Evolutionary conservation across 2,888 invertebrate species (phyloP).

Genomic region (Pasiphila rectangulata): DNA sequence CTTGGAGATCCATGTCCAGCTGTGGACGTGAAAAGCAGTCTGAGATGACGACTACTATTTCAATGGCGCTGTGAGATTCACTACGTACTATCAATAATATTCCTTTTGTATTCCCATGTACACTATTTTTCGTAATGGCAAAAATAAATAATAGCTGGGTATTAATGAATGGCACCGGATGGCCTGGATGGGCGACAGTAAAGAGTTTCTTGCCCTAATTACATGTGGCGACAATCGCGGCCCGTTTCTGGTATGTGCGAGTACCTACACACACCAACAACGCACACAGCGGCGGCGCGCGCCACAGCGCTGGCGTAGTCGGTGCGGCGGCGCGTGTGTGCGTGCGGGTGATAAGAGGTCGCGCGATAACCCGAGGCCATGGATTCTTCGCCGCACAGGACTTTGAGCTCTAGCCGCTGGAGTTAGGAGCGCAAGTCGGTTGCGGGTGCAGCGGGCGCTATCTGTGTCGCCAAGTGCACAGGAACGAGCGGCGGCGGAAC

Average conservation of each 20-base stretch:
- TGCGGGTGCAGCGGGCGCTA: conserved; percentile 1
- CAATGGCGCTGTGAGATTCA: too few species aligned
- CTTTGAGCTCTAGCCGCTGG: neutral
- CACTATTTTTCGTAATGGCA: too few species aligned
- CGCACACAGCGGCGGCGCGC: neutral
- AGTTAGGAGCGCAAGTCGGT: neutral
- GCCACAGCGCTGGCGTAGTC: neutral
- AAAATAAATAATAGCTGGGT: too few species aligned
- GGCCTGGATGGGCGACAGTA: conserved; percentile 37
- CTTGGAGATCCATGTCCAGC: too few species aligned
- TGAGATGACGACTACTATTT: too few species aligned
- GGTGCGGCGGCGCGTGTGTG: conserved; percentile 27
- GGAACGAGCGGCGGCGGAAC: conserved; percentile 5
- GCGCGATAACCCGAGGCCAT: conserved; percentile 54
- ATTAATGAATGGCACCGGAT: conserved; percentile 19
- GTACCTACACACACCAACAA: too few species aligned
- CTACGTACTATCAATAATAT: too few species aligned
- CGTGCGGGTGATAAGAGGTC: conserved; percentile 55
- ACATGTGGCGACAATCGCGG: conserved; percentile 52
- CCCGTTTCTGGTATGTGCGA: conserved; percentile 44
- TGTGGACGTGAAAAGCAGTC: too few species aligned
- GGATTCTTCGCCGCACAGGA: conserved; percentile 21
- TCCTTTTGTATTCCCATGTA: too few species aligned
- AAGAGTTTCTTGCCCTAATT: conserved; percentile 58
- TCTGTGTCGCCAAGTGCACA: conserved; percentile 15